Conservation (phyloP, 92 coral and sea anemone genomes). For the Zoanthus gigantus region DNA sequence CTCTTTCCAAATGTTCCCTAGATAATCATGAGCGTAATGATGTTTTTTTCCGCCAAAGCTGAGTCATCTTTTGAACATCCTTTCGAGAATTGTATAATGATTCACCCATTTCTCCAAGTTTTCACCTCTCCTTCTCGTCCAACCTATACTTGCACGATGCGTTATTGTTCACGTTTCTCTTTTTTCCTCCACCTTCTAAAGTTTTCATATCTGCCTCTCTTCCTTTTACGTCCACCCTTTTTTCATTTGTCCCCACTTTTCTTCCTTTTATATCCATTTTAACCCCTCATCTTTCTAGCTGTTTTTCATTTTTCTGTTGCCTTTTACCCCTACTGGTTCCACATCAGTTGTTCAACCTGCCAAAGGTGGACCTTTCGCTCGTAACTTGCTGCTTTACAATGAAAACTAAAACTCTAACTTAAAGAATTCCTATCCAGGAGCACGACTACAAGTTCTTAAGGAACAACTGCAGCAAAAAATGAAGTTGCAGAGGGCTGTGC, state of each 20-base stretch:
- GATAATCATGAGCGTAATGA: no score
- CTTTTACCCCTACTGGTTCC: not conserved
- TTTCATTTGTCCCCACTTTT: not conserved
- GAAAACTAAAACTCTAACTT: not conserved
- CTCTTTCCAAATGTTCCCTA: no score
- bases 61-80: no score
- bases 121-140: no score
- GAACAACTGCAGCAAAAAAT: conserved; percentile 83
- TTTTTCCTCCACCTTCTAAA: not conserved
- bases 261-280: not conserved
- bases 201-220: not conserved
- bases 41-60: no score
- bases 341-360: not conserved
- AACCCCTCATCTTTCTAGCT: not conserved
- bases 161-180: not conserved
- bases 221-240: not conserved
- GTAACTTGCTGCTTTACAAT: not conserved
- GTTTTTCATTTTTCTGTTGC: not conserved
- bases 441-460: conserved; percentile 76
- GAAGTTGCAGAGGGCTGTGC: conserved; percentile 87
- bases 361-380: not conserved
- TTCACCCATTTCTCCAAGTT: no score
- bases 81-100: no score
- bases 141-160: not conserved
- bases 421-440: conserved; percentile 51